Evolutionary conservation across 1,140 invertebrate species (phyloP).

Genomic region (Drosophila rhopaloa): DNA sequence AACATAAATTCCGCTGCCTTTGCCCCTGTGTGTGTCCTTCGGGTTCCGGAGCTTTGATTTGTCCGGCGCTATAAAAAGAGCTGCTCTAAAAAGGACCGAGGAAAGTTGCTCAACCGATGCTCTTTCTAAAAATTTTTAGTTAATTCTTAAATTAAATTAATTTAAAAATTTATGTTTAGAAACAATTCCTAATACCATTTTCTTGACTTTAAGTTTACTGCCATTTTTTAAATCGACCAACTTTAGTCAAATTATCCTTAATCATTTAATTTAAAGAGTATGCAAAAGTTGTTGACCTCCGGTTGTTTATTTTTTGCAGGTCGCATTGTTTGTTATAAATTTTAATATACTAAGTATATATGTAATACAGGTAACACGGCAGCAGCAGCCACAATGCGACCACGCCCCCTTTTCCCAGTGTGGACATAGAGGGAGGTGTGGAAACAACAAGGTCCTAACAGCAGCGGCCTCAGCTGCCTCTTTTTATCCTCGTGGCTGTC

Average conservation of each 20-base stretch:
- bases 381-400: slow-evolving; percentile 36
- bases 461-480: slow-evolving; percentile 24
- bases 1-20: slow-evolving; percentile 72
- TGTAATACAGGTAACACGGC: slow-evolving; percentile 45
- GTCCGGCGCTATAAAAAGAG: slow-evolving; percentile 22
- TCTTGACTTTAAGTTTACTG: too few species aligned
- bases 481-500: slow-evolving; percentile 37
- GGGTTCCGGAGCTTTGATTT: slow-evolving; percentile 53
- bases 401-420: slow-evolving; percentile 23
- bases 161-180: too few species aligned
- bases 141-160: too few species aligned
- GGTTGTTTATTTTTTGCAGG: slow-evolving; percentile 26
- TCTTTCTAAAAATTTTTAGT: not conserved
- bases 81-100: not conserved
- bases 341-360: slow-evolving; percentile 72
- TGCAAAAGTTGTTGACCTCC: slow-evolving; percentile 12
- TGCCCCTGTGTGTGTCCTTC: slow-evolving; percentile 28
- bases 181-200: too few species aligned
- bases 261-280: not conserved
- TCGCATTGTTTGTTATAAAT: slow-evolving; percentile 77
- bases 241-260: not conserved
- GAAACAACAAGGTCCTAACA: not conserved
- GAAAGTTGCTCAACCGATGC: not conserved
- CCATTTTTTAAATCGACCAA: too few species aligned
- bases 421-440: not conserved